These are phyloP conservation scores for Romanogobio albipinnatus DNA, from an alignment of 2,113 vertebrate genomes.

Conservation along the genomic window DNA sequence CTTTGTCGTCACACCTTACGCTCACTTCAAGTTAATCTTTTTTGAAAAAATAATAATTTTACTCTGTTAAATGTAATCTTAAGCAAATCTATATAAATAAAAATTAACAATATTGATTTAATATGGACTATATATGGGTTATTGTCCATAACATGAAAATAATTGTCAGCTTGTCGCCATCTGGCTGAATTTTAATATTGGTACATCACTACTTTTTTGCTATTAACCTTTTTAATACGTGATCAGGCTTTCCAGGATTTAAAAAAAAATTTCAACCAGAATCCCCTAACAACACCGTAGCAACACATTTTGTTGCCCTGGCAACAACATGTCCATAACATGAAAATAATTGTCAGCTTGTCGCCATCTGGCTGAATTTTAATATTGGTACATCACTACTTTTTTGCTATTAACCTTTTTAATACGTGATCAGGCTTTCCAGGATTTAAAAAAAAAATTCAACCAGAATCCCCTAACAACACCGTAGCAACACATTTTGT, in stretches of 20 bases:
- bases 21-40: too few relatives aligned
- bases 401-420: background rate
- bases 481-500: background rate
- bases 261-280: too few relatives aligned
- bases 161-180: background rate
- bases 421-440: background rate
- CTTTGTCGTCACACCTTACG: too few relatives aligned
- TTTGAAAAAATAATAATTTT: too few relatives aligned
- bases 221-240: background rate
- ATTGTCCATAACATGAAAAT: background rate
- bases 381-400: background rate
- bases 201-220: background rate
- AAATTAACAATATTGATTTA: background rate
- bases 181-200: background rate
- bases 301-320: too few relatives aligned
- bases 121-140: background rate
- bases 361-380: background rate
- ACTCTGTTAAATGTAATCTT: too few relatives aligned
- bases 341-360: background rate
- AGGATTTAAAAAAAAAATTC: too few relatives aligned
- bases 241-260: too few relatives aligned
- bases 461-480: background rate
- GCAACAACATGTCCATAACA: background rate
- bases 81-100: too few relatives aligned
- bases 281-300: too few relatives aligned